Conservation (phyloP, 2,797 vertebrate genomes). For the Esox lucius region DNA sequence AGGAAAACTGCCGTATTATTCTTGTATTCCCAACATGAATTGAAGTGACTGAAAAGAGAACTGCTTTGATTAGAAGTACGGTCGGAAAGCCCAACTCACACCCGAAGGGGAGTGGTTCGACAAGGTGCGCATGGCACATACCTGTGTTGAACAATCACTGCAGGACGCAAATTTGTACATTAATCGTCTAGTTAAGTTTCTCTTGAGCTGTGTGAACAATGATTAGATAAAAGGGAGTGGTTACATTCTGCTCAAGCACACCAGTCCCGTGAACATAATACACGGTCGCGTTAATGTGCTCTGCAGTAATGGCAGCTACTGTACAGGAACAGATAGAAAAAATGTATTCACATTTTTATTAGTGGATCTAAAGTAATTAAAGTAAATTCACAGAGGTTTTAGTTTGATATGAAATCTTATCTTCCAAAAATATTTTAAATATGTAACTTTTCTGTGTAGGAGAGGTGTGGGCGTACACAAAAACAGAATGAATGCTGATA, state of each 20-base stretch:
- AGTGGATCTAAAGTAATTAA: too few species aligned
- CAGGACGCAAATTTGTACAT: conserved; percentile 33
- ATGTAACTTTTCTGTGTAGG: too few species aligned
- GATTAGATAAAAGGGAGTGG: conserved; percentile 36
- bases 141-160: not conserved
- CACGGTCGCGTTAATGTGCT: not conserved
- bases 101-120: conserved; percentile 60
- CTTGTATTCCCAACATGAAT: conserved; percentile 29
- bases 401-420: too few species aligned
- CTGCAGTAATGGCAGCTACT: too few species aligned
- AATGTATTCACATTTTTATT: too few species aligned
- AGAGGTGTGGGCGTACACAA: too few species aligned
- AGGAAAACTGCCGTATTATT: conserved; percentile 11
- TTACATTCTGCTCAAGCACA: conserved; percentile 1
- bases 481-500: too few species aligned
- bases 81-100: conserved; percentile 51
- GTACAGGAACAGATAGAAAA: too few species aligned
- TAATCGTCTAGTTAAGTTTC: conserved; percentile 37
- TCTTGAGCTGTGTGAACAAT: conserved; percentile 65
- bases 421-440: too few species aligned
- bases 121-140: not conserved
- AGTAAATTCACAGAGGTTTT: too few species aligned
- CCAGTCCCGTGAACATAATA: too few species aligned
- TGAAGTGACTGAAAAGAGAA: conserved; percentile 31
- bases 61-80: conserved; percentile 24